phyloP scores from a whole-genome alignment of 2,888 invertebrate species.

The Pteria penguin region DNA sequence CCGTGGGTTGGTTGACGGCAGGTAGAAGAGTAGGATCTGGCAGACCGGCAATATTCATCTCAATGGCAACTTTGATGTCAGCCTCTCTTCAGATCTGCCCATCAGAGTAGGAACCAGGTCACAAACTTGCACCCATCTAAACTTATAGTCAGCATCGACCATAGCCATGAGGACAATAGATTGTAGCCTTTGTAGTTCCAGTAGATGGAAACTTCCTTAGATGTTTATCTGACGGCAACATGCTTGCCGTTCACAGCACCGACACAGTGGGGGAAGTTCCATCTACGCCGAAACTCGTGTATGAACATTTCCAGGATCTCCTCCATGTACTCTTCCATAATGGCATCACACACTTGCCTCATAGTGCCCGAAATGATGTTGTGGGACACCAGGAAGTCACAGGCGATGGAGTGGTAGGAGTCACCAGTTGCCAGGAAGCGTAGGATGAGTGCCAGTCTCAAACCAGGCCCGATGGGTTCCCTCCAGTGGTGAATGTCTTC shows the following conservation, averaged over 20 bases:
- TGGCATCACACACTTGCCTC: no score
- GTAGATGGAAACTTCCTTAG: no score
- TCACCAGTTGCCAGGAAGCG: no score
- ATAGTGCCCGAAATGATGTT: no score
- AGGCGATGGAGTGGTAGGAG: no score
- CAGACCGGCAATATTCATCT: not conserved
- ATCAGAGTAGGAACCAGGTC: no score
- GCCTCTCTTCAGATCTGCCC: not conserved
- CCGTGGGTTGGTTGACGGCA: not conserved
- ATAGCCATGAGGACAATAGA: not conserved
- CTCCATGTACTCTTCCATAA: no score
- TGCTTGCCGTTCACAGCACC: not conserved
- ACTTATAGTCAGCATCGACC: not conserved
- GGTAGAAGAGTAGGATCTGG: not conserved
- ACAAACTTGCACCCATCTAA: not conserved
- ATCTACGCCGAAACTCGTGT: not conserved
- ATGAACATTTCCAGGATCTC: no score
- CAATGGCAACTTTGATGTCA: not conserved
- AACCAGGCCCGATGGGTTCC: no score
- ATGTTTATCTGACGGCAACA: not conserved
- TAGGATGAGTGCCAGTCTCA: no score
- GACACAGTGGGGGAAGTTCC: not conserved
- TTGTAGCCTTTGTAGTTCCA: not conserved
- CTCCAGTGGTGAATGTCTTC: no score
- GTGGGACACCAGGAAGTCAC: no score